Evolutionary conservation across 1,140 invertebrate genomes (phyloP).

Genomic region (Conus betulinus): DNA sequence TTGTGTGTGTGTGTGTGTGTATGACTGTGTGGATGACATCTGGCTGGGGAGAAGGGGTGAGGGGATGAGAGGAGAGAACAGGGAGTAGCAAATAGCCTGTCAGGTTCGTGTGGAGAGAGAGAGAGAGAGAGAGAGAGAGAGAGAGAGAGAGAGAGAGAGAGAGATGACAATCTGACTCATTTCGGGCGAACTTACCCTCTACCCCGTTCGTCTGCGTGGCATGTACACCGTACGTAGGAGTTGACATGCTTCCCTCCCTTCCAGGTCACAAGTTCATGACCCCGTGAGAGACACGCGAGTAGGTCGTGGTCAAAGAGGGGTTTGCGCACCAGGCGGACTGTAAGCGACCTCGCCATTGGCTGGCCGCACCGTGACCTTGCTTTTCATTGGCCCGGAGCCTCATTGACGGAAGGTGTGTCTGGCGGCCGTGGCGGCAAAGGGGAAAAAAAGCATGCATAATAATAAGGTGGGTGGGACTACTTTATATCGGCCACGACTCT

Average conservation of each 20-base stretch:
- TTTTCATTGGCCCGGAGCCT: neutral
- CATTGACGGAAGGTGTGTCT: conserved; percentile 6
- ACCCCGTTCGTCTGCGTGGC: no score
- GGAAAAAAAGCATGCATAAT: neutral
- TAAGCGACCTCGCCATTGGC: neutral
- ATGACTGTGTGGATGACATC: no score
- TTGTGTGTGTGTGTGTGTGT: no score
- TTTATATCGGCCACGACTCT: neutral
- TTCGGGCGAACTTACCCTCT: no score
- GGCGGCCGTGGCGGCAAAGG: neutral
- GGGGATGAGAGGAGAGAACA: no score
- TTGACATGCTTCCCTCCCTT: neutral
- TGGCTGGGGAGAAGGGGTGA: no score
- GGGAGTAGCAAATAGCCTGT: no score
- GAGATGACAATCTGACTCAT: no score
- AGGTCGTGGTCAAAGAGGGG: neutral
- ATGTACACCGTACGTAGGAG: neutral
- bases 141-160: no score
- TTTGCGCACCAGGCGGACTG: neutral
- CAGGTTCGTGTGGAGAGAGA: no score
- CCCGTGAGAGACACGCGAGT: neutral
- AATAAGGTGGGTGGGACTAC: neutral
- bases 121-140: no score
- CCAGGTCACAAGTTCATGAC: neutral
- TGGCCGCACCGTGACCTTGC: neutral